Evolutionary conservation across 2,113 vertebrate species (phyloP).

Genomic region (Probosciger aterrimus): DNA sequence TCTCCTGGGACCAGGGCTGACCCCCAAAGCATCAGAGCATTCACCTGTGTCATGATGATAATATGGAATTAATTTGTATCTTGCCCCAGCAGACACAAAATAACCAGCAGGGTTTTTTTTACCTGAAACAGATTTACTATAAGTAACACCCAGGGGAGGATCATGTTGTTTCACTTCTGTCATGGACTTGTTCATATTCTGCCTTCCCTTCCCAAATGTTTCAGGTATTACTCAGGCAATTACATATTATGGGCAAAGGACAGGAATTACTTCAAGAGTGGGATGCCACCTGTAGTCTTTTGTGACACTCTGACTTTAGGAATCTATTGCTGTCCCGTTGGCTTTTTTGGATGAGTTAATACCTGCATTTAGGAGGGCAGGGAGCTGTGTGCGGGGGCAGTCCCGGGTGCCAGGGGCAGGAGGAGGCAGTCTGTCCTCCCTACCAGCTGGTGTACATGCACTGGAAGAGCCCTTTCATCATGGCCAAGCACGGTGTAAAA

Average conservation of each 20-base stretch:
- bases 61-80: background rate
- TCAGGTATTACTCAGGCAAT: background rate
- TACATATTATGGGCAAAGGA: background rate
- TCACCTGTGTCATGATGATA: background rate
- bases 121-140: background rate
- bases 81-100: background rate
- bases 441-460: fast-evolving
- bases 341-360: background rate
- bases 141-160: background rate
- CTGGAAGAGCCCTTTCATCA: background rate
- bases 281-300: background rate
- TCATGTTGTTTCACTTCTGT: background rate
- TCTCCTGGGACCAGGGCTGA: background rate
- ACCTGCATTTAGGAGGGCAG: fast-evolving
- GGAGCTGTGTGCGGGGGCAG: background rate
- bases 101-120: background rate
- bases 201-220: background rate
- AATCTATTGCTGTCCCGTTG: background rate
- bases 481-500: background rate
- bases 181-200: background rate
- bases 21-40: background rate
- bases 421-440: background rate
- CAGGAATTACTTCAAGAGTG: background rate
- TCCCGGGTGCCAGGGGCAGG: background rate
- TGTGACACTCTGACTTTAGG: background rate